A percentile compares a stretch with the other conserved stretches of the same genome.
Evolutionary conservation across 2,888 invertebrate species (phyloP).

Genomic region (Trypoxylon attenuatum): DNA sequence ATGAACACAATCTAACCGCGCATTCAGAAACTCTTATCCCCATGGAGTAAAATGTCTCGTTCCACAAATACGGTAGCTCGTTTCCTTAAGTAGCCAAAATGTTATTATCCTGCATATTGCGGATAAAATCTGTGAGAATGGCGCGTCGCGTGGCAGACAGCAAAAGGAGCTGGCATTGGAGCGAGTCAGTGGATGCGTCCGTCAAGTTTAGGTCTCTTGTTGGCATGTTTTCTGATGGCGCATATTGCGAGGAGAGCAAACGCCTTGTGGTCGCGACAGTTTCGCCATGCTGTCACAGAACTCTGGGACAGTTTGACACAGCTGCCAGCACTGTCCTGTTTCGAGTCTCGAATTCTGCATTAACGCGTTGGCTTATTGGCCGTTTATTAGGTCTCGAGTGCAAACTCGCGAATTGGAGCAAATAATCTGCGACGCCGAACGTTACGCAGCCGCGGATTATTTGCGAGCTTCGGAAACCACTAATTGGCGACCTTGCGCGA

Average conservation of each 20-base stretch:
- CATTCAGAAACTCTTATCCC: no score
- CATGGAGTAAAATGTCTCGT: no score
- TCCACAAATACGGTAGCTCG: no score
- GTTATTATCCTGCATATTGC: no score
- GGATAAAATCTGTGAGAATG: no score
- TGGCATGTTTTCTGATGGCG: constrained; percentile 13
- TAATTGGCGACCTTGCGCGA: not conserved
- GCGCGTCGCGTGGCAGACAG: no score
- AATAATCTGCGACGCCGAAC: no score
- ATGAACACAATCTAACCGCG: no score
- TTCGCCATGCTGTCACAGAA: constrained; percentile 17
- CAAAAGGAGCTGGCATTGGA: no score
- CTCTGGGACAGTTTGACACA: constrained; percentile 58
- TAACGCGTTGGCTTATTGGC: constrained; percentile 3
- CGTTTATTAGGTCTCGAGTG: constrained; percentile 3
- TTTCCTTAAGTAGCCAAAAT: no score
- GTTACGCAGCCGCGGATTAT: not conserved
- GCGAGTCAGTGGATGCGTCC: no score
- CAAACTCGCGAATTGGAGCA: not conserved
- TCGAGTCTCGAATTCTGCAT: constrained; percentile 21
- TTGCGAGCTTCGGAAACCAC: not conserved
- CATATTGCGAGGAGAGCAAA: constrained; percentile 4
- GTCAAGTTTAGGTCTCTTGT: no score
- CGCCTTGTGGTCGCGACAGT: constrained; percentile 46
- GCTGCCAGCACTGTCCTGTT: constrained; percentile 47